These are phyloP conservation scores for Athene cunicularia DNA, from an alignment of 2,113 vertebrate species.

Conservation along the genomic window DNA sequence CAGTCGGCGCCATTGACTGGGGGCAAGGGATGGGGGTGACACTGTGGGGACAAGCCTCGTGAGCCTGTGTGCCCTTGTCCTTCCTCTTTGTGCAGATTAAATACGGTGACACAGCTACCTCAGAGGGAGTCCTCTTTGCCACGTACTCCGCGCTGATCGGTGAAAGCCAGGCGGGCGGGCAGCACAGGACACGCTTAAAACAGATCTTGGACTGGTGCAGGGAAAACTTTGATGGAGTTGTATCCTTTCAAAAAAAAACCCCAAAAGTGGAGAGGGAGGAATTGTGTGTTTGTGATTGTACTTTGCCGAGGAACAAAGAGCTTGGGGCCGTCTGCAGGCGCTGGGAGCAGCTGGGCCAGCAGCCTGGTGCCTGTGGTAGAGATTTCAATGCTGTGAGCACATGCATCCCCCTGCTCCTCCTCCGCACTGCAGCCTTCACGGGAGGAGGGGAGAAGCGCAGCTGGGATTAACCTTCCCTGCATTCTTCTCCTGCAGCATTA, in stretches of 20 bases:
- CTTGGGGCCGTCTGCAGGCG: background rate
- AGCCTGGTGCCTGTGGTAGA: background rate
- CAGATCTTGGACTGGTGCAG: constrained; percentile 98
- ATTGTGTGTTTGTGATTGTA: background rate
- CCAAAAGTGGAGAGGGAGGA: background rate
- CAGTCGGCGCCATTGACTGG: accelerated
- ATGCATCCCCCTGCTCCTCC: background rate
- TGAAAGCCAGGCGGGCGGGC: constrained; percentile 95
- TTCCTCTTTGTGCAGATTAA: constrained; percentile 83
- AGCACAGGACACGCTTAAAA: constrained; percentile 91
- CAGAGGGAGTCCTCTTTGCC: constrained; percentile 96
- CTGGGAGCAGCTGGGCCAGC: background rate
- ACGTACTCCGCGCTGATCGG: constrained; percentile 97
- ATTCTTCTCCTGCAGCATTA: background rate
- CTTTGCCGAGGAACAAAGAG: background rate
- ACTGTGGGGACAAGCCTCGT: accelerated
- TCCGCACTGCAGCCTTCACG: background rate
- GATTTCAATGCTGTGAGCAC: background rate
- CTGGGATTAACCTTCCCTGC: background rate
- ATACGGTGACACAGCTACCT: constrained; percentile 98
- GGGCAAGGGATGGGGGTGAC: background rate
- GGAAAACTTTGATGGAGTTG: constrained; percentile 92
- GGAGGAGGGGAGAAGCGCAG: background rate
- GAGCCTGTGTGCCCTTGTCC: background rate
- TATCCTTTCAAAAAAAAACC: constrained; percentile 82